phyloP scores from a whole-genome alignment of 2,797 vertebrate species.

The Sebastes iracundus region DNA sequence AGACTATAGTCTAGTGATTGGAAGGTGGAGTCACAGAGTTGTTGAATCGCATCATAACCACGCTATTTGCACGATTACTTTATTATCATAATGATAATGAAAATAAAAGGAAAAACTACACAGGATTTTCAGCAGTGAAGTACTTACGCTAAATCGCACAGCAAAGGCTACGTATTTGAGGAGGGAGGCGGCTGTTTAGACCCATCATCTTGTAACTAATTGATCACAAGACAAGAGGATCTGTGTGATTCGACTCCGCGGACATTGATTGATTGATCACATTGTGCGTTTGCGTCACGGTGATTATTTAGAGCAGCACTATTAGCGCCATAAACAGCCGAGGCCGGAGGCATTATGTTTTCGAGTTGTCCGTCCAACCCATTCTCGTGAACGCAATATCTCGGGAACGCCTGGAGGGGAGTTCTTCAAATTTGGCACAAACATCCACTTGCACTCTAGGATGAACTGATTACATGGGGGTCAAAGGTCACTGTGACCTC shows the following conservation, averaged over 20 bases:
- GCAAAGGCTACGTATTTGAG: background rate
- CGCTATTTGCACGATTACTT: background rate
- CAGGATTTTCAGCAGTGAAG: background rate
- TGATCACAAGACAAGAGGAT: constrained; percentile 5
- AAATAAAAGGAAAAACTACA: background rate
- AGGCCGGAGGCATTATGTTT: no score
- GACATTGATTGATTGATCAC: constrained; percentile 6
- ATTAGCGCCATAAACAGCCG: no score
- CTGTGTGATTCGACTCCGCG: background rate
- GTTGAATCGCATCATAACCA: background rate
- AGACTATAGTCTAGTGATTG: background rate
- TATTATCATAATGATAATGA: background rate
- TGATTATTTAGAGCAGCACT: background rate
- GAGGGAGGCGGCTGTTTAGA: background rate
- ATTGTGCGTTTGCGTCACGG: background rate
- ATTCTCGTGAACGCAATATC: no score
- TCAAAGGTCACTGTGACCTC: no score
- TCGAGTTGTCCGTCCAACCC: no score
- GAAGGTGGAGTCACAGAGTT: background rate
- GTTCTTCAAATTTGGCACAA: no score
- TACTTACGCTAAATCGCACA: background rate
- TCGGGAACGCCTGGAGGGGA: no score
- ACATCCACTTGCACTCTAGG: accelerated
- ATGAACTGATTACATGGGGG: no score
- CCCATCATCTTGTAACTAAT: background rate